Evolutionary conservation across 2,797 vertebrate genomes (phyloP).

Genomic region (Hydrocynus forskahlii): DNA sequence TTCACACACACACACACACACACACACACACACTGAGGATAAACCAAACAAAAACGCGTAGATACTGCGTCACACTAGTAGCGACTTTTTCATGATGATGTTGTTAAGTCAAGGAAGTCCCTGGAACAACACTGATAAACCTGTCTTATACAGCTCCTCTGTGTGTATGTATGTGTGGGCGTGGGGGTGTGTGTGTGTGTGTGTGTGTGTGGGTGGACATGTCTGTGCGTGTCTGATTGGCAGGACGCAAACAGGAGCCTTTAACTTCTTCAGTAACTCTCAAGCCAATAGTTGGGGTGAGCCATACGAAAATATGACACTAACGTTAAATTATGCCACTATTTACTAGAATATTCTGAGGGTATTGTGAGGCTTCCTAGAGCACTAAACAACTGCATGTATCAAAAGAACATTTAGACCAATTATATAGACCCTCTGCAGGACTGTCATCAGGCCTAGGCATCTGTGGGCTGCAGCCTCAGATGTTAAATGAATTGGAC

Average conservation of each 20-base stretch:
- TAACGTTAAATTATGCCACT: too few species aligned
- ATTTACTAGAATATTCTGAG: not conserved
- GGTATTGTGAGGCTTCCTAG: too few species aligned
- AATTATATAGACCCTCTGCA: too few species aligned
- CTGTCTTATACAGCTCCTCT: slow-evolving; percentile 40
- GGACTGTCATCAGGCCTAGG: too few species aligned
- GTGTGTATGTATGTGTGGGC: not conserved
- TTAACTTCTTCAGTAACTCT: not conserved
- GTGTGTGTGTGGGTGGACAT: not conserved
- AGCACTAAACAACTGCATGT: too few species aligned
- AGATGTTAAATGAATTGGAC: too few species aligned
- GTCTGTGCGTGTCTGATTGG: slow-evolving; percentile 34
- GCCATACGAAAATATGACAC: too few species aligned
- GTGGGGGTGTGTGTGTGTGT: not conserved
- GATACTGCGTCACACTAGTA: slow-evolving; percentile 62
- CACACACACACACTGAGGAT: slow-evolving; percentile 30
- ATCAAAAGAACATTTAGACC: too few species aligned
- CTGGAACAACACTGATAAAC: slow-evolving; percentile 84
- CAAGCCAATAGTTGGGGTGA: not conserved
- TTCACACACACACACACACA: not conserved
- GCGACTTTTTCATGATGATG: slow-evolving; percentile 66
- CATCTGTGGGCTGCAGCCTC: too few species aligned
- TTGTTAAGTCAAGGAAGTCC: slow-evolving; percentile 76
- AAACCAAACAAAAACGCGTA: slow-evolving; percentile 51
- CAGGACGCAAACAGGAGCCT: not conserved